Evolutionary conservation across 2,113 vertebrate genomes (phyloP), one percentile per base, ranked within the genome.

Genomic region (Oncorhynchus nerka): DNA sequence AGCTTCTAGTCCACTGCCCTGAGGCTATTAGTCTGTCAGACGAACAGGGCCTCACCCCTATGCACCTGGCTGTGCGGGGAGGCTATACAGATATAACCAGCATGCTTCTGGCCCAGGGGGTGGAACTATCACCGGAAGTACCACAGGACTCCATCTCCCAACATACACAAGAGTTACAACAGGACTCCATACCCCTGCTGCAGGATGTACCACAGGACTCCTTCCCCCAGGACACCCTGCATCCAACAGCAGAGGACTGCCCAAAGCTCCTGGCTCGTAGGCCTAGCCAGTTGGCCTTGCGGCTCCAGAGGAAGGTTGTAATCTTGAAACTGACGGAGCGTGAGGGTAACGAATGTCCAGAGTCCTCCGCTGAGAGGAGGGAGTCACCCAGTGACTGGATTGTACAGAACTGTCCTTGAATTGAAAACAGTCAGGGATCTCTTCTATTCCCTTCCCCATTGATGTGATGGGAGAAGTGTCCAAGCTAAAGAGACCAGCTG

Each of bases 31-130:
- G 91, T 4, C 12, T 93, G 49, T 71, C 83, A 0, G 96, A 98
- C 0, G 82, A 90, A 0, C 92, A 93, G 75, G 95, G 95, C 3
- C 91, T 95, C 64, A 94, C 88, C 0, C 94, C 95, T 0, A 82
- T 97, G 12, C 95, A 96, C 67, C 89, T 97, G 85, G 96, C 95
- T 0, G 90, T 95, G 6, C 91, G 80, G 67, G 93, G 93, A 0
- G 88, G 94, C 5, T 91, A 97, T 59, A 79, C 87, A 0, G 92
- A 93, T 68, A 87, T 94, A 0, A 92, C 94, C 15, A 93, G 93
- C 59, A 81, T 93, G 55, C 91, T 97, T 34, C 88, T 96, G 71
- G 92, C 86, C 22, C 90, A 91, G 0, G 93, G 94, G 0, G 92
- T 90, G 0, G 76, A 87, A 6, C 28, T 86, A 49, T 73, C 84